A percentile compares a stretch with the other conserved stretches of the same genome.
Evolutionary conservation across 2,888 invertebrate genomes (phyloP).

Genomic region (Orthosia cruda): DNA sequence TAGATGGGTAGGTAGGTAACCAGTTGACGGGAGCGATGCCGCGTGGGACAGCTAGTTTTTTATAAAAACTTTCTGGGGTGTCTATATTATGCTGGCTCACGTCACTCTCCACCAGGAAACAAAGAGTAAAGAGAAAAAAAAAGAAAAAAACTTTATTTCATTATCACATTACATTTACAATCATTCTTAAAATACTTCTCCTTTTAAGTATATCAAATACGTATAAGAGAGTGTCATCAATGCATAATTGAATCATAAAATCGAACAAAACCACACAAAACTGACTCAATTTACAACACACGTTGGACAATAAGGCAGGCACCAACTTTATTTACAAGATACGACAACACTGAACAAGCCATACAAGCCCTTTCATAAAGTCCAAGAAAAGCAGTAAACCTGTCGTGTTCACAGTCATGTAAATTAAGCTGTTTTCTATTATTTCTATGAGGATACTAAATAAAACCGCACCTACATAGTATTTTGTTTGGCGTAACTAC

Average conservation of each 20-base stretch:
- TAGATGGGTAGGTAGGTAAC: no score
- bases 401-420: conserved; percentile 43
- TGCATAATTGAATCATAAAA: conserved; percentile 17
- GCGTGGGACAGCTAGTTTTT: no score
- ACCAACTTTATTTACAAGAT: conserved; percentile 42
- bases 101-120: neutral
- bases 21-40: no score
- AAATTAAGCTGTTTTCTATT: conserved; percentile 43
- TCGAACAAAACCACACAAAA: conserved; percentile 14
- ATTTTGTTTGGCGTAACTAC: conserved; percentile 47
- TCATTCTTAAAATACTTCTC: no score
- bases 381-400: conserved; percentile 40
- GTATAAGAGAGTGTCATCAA: conserved; percentile 1
- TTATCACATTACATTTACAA: no score
- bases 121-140: conserved; percentile 7
- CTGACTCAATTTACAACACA: conserved; percentile 12
- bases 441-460: conserved; percentile 47
- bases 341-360: conserved; percentile 3
- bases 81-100: no score
- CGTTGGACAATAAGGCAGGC: conserved; percentile 27
- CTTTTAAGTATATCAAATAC: no score
- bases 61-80: no score
- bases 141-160: no score
- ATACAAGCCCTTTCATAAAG: conserved; percentile 38
- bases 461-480: conserved; percentile 41